Base-by-base conservation (phyloP, 2,113 vertebrate genomes). In the Osmerus eperlanus region DNA sequence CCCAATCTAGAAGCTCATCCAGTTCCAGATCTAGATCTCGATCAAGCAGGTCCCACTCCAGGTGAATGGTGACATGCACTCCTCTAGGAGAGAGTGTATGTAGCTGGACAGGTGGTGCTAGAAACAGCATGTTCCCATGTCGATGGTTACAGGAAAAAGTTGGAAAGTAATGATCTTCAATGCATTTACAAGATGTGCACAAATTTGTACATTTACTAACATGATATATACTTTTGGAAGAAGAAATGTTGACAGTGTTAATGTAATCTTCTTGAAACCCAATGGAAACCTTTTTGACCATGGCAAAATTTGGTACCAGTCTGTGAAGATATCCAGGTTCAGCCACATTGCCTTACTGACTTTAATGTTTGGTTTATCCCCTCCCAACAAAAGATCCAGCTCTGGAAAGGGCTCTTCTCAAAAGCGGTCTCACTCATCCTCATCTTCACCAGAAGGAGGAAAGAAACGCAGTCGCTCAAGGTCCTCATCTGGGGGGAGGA, bases 41-140 rank as follows among this genome's bases (percentile, higher is more conserved):
- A 84, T 98, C 97, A 78, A 97, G 91, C 81, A 93, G 95, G 95
- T 99, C 97, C 88, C 96, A 94, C 94, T 98, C 97, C 94, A 99
- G 97, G 97, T 99, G 97, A 99, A 98, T 98, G 94, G 95, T 99
- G 93, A 92, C 94, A 91, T 93, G 90, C 94, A 93, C 94, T 95
- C 93, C 90, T 91, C 84, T 86, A 86, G 85, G 85, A 88, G 94
- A 93, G 94, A 92, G 94, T 88, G 90, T 86, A 87, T 92, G 87
- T 86, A 66, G 75, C 71, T 82, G 80, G 74, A 76, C 74, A 75
- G 53, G 75, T 75, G 71, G 73, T 76, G 82, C 63, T 79, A 56
- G 71, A 69, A 72, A 69, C 63, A 72, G 84, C 73, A 75, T 83
- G n/a, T 56, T 73, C 72, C 82, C 75, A 83, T 8, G 81, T 47